phyloP scores from a whole-genome alignment of 1,140 invertebrate genomes.

The Solenopsis invicta region DNA sequence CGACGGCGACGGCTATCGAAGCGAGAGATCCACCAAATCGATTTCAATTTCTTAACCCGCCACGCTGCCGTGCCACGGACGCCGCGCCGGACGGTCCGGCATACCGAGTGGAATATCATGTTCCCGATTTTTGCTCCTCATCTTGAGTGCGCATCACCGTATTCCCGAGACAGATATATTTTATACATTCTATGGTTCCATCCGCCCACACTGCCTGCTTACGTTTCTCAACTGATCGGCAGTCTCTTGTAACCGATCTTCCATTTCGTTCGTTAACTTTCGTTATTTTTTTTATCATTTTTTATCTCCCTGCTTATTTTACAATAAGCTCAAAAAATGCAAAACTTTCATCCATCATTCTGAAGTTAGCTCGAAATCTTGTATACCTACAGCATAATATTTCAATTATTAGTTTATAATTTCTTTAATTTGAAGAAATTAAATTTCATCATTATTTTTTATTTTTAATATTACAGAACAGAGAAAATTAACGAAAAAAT shows the following conservation, averaged over 20 bases:
- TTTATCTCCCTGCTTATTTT: not conserved
- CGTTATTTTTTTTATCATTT: conserved; percentile 1
- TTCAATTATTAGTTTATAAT: not conserved
- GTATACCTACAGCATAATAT: not conserved
- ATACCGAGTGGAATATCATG: conserved; percentile 73
- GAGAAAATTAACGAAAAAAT: not conserved
- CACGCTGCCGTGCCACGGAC: not conserved
- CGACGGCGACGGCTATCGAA: conserved; percentile 28
- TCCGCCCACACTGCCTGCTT: conserved; percentile 7
- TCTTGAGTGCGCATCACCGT: not conserved
- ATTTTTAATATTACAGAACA: not conserved
- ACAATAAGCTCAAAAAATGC: not conserved
- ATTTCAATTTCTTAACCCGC: conserved; percentile 69
- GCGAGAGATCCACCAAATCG: conserved; percentile 59
- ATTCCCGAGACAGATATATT: conserved; percentile 23
- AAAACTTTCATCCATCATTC: not conserved
- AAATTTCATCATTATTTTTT: not conserved
- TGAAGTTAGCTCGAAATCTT: not conserved
- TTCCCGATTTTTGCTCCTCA: conserved; percentile 56
- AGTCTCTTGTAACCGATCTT: not conserved
- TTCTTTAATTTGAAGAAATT: not conserved
- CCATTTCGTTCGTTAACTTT: not conserved
- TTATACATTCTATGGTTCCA: conserved; percentile 32
- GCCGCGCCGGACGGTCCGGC: too few species aligned
- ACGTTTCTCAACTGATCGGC: not conserved